Evolutionary conservation across 2,888 invertebrate species (phyloP), one percentile per base, ranked within the genome.

Genomic region (Actias luna): DNA sequence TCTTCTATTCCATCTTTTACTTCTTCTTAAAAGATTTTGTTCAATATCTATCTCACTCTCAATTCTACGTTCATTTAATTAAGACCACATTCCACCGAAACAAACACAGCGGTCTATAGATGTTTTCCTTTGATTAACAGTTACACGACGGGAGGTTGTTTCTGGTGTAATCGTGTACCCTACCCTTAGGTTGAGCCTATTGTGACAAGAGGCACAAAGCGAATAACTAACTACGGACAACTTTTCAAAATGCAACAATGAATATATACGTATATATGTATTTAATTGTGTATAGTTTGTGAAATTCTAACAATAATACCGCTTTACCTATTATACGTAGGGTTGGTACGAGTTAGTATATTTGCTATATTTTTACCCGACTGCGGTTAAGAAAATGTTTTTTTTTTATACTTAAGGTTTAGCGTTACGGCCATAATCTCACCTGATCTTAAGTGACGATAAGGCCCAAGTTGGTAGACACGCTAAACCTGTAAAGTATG

Each of bases 251-350:
- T 52, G 27, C 16, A 52, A 52, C 27, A 16, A 29, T 52, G 25
- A 29, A 52, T 27, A 29, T 52, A 7, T 27, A 52, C 16, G 27
- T 14, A 29, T 27, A 10, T 42, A 4, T 8, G 39, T 42, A 4
- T 65, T 65, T 61, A 57, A 63, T 36, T 52, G 16, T 16, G 29
- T 29, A 29, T 52, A 8, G 0, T 52, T 29, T 39, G n/a, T n/a
- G 39, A 27, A 29, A 16, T 1, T 27, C 5, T 52, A 22, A 25
- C 27, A 16, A 52, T 29, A 29, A 27, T 29, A 25, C 12, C 14
- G 12, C 14, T 22, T 25, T n/a, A n/a, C n/a, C n/a, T n/a, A n/a
- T n/a, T n/a, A n/a, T n/a, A n/a, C n/a, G n/a, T n/a, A n/a, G n/a
- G n/a, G n/a, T n/a, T n/a, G n/a, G n/a, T n/a, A n/a, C n/a, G n/a